A percentile compares a stretch with the other conserved stretches of the same genome.
Evolutionary conservation across 1,140 invertebrate genomes (phyloP).

Genomic region (Propsilocerus akamusi): DNA sequence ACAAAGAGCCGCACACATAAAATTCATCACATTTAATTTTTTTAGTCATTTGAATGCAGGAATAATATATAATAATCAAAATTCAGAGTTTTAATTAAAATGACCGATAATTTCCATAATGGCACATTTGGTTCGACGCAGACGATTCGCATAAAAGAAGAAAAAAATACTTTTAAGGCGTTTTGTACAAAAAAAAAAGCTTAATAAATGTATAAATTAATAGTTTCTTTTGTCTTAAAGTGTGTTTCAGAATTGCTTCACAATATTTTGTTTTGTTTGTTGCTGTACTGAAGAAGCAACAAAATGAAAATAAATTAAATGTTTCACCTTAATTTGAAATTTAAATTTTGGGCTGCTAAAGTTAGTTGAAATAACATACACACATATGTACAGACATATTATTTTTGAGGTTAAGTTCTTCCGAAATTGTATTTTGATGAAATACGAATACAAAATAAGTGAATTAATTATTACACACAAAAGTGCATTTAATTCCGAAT

Average conservation of each 20-base stretch:
- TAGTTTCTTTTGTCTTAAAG: background rate
- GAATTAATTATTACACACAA: too few relatives aligned
- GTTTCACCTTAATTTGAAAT: conserved; percentile 5
- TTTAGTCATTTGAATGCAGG: background rate
- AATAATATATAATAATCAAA: too few relatives aligned
- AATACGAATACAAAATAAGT: background rate
- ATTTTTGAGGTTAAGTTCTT: background rate
- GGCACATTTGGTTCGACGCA: background rate
- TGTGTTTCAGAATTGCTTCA: background rate
- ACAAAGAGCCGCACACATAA: too few relatives aligned
- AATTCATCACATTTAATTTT: conserved; percentile 3
- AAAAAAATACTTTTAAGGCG: too few relatives aligned
- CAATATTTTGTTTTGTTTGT: background rate
- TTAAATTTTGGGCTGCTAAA: conserved; percentile 5
- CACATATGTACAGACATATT: background rate
- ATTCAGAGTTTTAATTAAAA: background rate
- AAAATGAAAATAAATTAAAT: conserved; percentile 2
- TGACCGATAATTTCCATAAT: conserved; percentile 2
- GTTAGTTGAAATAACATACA: too few relatives aligned
- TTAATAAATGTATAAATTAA: background rate
- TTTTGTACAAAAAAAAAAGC: too few relatives aligned
- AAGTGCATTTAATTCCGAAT: too few relatives aligned
- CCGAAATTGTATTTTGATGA: background rate
- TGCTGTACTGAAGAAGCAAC: background rate
- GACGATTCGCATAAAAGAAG: background rate